Conservation (phyloP, 2,888 invertebrate genomes). For the Vanessa cardui region DNA sequence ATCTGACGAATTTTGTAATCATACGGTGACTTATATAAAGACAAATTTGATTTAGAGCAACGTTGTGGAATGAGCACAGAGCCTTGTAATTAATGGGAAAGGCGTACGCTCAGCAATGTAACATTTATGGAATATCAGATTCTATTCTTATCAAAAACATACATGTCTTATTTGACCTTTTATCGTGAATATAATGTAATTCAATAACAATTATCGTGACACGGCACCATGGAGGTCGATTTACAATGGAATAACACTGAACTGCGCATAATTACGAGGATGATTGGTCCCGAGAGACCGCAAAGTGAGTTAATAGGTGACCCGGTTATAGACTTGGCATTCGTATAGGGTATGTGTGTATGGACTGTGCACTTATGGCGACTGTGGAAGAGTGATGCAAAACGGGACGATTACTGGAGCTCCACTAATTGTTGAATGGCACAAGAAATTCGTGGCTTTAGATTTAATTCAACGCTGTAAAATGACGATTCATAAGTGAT, state of each 20-base stretch:
- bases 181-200: background rate
- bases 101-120: no score
- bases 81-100: no score
- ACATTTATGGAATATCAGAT: no score
- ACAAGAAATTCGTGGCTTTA: background rate
- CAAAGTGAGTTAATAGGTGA: conserved; percentile 36
- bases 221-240: conserved; percentile 4
- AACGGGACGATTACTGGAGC: background rate
- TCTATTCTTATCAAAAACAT: no score
- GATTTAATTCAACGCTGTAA: no score
- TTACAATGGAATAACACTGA: conserved; percentile 22
- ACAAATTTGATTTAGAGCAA: no score
- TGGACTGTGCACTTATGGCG: conserved; percentile 26
- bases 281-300: conserved; percentile 32
- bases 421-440: background rate
- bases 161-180: background rate
- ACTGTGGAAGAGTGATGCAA: conserved; percentile 13
- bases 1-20: no score
- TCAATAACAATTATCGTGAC: conserved; percentile 8
- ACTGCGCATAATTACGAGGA: conserved; percentile 30
- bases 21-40: no score
- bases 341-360: conserved; percentile 24
- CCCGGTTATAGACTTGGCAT: conserved; percentile 36
- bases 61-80: no score
- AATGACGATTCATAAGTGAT: no score